A percentile compares a stretch with the other conserved stretches of the same genome.
These are phyloP conservation scores for Hirtodrosophila alboralis DNA, from an alignment of 2,888 invertebrate species.

Conservation along the genomic window DNA sequence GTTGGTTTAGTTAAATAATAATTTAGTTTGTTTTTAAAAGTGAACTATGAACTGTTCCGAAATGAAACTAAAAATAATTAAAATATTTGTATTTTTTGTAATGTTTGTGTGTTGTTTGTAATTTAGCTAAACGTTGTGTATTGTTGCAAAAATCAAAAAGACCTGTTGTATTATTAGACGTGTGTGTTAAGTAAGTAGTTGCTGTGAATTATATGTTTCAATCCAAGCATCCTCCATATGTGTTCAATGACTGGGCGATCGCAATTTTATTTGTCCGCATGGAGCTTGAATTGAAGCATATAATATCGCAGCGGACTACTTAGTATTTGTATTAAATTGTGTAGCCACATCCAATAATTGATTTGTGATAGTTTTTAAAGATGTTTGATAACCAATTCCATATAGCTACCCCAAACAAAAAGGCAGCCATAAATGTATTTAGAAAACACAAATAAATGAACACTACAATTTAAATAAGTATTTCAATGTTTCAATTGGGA, in stretches of 20 bases:
- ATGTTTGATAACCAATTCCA: conserved; percentile 52
- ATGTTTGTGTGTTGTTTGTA: conserved; percentile 51
- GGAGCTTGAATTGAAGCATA: conserved; percentile 13
- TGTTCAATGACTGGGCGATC: conserved; percentile 22
- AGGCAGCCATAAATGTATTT: conserved; percentile 49
- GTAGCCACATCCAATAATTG: conserved; percentile 75
- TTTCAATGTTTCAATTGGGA: too few species aligned
- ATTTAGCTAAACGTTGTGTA: conserved; percentile 44
- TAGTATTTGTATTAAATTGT: conserved; percentile 59
- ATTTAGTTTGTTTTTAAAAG: conserved; percentile 12
- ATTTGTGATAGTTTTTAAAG: conserved; percentile 78
- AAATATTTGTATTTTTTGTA: conserved; percentile 35
- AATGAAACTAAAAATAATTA: conserved; percentile 1
- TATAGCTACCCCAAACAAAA: conserved; percentile 27
- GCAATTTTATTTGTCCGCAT: conserved; percentile 1
- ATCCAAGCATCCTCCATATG: conserved; percentile 9
- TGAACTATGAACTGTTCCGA: conserved; percentile 2
- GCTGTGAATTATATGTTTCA: conserved; percentile 23
- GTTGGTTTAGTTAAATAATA: conserved; percentile 14
- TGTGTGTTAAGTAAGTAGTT: conserved; percentile 5
- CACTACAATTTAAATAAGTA: conserved; percentile 17
- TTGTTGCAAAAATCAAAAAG: conserved; percentile 15
- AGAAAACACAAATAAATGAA: conserved; percentile 48
- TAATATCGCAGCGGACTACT: conserved; percentile 32
- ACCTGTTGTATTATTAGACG: conserved; percentile 12